Conservation (phyloP, 2,888 invertebrate species). For the Helicoverpa assulta region DNA sequence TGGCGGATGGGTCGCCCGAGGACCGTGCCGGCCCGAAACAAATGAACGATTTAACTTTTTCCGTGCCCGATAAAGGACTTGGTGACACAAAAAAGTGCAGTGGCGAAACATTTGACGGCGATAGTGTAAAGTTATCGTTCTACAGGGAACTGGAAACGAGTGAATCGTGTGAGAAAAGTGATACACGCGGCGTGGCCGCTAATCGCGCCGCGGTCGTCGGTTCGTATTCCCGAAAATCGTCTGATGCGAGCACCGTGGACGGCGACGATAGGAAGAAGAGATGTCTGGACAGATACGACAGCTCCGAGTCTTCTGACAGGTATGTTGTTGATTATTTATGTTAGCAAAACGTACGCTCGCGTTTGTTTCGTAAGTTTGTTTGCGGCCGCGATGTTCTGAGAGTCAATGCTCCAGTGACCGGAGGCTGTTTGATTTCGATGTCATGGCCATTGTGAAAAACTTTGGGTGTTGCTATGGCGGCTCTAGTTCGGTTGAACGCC, state of each 20-base stretch:
- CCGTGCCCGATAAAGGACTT: conserved; percentile 86
- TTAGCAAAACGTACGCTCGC: conserved; percentile 64
- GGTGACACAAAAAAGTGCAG: conserved; percentile 90
- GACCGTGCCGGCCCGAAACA: conserved; percentile 90
- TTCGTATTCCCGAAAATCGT: conserved; percentile 82
- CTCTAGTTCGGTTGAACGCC: conserved; percentile 84
- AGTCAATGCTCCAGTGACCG: conserved; percentile 90
- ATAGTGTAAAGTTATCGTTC: conserved; percentile 86
- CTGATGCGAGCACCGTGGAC: conserved; percentile 75
- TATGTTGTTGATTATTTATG: conserved; percentile 83
- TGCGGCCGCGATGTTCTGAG: conserved; percentile 75
- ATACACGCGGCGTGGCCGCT: conserved; percentile 86
- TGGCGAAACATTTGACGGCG: conserved; percentile 83
- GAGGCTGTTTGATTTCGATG: conserved; percentile 87
- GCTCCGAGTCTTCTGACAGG: conserved; percentile 98
- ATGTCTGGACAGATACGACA: conserved; percentile 97
- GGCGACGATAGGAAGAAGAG: conserved; percentile 94
- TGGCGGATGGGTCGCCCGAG: conserved; percentile 95
- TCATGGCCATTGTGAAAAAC: conserved; percentile 87
- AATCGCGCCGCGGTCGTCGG: conserved; percentile 77
- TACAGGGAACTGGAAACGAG: conserved; percentile 87
- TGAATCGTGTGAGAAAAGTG: conserved; percentile 90
- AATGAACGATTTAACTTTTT: conserved; percentile 90
- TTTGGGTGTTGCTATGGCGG: conserved; percentile 78
- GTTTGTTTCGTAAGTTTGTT: conserved; percentile 70